Base-by-base conservation (phyloP, 2,888 invertebrate species). In the Papilio demoleus region DNA sequence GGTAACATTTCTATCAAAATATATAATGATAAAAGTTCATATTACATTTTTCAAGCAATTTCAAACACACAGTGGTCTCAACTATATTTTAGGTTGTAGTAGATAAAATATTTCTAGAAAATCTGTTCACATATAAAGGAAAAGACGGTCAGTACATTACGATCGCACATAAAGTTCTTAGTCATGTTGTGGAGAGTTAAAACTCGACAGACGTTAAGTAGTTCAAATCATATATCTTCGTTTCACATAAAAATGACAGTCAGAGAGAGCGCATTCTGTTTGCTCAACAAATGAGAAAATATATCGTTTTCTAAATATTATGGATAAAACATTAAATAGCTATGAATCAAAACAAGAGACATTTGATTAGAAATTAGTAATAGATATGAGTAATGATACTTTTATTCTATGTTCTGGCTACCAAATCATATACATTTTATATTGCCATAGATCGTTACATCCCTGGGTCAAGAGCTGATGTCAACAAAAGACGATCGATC, bases 201-300 rank as follows among this genome's bases (percentile, higher is more conserved):
- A 31, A 31, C 31, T 17, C 27, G 53, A n/a, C n/a, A 56, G 9
- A 31, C 17, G 31, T 56, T 56, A 31, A 31, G 38, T 59, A 38
- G 34, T 17, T 14, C 22, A 59, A 4, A 31, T 27, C 24, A 40
- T 42, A 45, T n/a, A 36, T 14, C 59, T 38, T 40, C 50, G 50
- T 60, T 31, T 60, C 61, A 62, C 40, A 40, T 34, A 34, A n/a
- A 62, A 63, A 67, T 42, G 50, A 42, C 56, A 34, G 17, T 8
- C 24, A 42, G 42, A 62, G 56, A 68, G 59, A 64, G 40, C 47
- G 17, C 40, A 59, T 38, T 47, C 34, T 24, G 22, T 47, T 47
- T 45, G 38, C 45, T 38, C 14, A 38, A 45, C 17, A 59, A n/a
- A 68, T n/a, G 45, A 60, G 27, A 59, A 59, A 61, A 50, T 60